Percentiles rank a stretch among this genome's conserved stretches.
Evolutionary conservation across 2,888 invertebrate genomes (phyloP).

Genomic region (Strigamia transsilvanica): DNA sequence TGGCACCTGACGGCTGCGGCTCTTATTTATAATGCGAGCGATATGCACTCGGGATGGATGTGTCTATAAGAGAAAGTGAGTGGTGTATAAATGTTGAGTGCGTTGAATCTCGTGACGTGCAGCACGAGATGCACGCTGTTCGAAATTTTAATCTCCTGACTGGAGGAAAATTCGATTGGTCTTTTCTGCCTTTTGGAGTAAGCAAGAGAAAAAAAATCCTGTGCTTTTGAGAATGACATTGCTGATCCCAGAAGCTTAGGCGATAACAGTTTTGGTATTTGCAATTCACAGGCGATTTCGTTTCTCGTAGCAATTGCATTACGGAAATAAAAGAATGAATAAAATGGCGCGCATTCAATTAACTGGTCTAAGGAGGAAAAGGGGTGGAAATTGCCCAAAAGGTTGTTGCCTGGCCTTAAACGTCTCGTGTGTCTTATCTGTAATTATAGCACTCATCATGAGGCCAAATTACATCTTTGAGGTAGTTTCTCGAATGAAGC

Average conservation of each 20-base stretch:
- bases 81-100: constrained; percentile 4
- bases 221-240: constrained; percentile 9
- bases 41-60: not conserved
- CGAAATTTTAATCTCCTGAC: constrained; percentile 9
- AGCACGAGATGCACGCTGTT: not conserved
- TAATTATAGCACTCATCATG: constrained; percentile 29
- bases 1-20: constrained; percentile 26
- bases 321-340: constrained; percentile 30
- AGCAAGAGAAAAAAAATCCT: not conserved
- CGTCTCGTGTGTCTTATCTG: constrained; percentile 21
- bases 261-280: constrained; percentile 22
- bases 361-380: constrained; percentile 20
- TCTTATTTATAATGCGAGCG: constrained; percentile 16
- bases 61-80: not conserved
- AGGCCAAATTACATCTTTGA: constrained; percentile 30
- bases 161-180: constrained; percentile 5
- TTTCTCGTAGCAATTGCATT: constrained; percentile 21
- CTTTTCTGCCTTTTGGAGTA: constrained; percentile 11
- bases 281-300: constrained; percentile 15
- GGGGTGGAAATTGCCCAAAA: constrained; percentile 26
- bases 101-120: constrained; percentile 7
- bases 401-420: constrained; percentile 29
- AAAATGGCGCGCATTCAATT: constrained; percentile 25
- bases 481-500: constrained; percentile 16
- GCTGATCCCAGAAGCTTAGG: not conserved